These are phyloP conservation scores for Punctoribates punctum DNA, from an alignment of 2,888 invertebrate species.

Conservation along the genomic window DNA sequence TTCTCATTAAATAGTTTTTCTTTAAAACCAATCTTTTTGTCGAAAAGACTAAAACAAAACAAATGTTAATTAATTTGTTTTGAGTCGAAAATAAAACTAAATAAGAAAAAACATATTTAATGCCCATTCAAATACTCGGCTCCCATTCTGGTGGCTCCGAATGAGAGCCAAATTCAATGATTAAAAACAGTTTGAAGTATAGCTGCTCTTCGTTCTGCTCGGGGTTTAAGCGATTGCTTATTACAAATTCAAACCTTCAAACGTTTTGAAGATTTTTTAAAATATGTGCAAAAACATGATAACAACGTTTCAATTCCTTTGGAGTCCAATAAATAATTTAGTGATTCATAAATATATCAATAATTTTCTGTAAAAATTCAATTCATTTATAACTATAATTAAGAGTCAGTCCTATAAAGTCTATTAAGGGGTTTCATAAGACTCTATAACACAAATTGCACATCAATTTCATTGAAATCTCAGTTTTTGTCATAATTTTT, in stretches of 20 bases:
- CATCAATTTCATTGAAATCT: background rate
- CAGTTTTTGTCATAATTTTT: background rate
- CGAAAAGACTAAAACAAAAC: too few species aligned
- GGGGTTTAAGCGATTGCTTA: constrained; percentile 29
- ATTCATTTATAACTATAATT: background rate
- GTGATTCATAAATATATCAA: constrained; percentile 12
- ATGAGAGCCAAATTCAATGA: constrained; percentile 3
- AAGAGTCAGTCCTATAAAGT: background rate
- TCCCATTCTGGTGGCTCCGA: background rate
- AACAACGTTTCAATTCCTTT: background rate
- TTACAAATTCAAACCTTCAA: constrained; percentile 30
- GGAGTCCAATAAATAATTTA: background rate
- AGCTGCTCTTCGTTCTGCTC: constrained; percentile 33
- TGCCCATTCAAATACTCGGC: constrained; percentile 13
- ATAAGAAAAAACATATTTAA: background rate
- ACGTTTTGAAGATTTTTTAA: constrained; percentile 23
- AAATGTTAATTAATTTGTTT: too few species aligned
- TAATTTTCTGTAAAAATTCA: background rate
- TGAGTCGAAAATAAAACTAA: background rate
- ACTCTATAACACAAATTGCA: background rate
- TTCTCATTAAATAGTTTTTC: background rate
- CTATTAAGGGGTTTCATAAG: background rate
- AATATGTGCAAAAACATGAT: constrained; percentile 33
- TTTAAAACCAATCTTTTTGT: too few species aligned
- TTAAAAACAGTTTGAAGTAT: constrained; percentile 8